Percentiles rank a stretch among this genome's conserved stretches.
These are phyloP conservation scores for Gymnobelideus leadbeateri DNA, from an alignment of 2,113 vertebrate genomes.

Conservation along the genomic window DNA sequence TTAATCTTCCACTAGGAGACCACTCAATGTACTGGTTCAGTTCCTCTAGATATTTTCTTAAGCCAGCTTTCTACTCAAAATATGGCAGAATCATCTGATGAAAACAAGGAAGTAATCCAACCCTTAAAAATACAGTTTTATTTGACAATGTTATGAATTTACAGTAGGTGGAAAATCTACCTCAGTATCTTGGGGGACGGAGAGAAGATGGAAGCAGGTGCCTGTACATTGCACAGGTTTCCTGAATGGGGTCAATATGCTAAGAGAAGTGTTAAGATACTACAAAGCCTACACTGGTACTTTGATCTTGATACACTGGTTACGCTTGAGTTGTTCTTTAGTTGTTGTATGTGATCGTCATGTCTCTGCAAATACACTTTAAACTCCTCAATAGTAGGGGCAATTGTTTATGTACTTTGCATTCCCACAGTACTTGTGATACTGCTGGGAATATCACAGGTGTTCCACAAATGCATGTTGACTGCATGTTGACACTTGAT, in stretches of 20 bases:
- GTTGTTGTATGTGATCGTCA: background rate
- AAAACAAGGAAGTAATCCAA: background rate
- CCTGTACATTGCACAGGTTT: background rate
- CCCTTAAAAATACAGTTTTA: background rate
- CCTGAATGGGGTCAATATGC: background rate
- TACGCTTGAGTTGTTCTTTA: background rate
- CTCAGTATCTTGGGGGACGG: background rate
- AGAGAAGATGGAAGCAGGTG: background rate
- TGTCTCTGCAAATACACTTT: background rate
- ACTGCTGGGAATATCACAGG: background rate
- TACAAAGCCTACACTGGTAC: background rate
- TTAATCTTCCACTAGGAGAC: background rate
- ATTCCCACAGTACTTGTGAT: background rate
- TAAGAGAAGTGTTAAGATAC: too few relatives aligned
- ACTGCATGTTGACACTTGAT: background rate
- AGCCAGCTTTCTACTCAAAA: background rate
- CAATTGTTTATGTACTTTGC: background rate
- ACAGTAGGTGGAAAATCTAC: background rate
- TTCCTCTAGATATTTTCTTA: background rate
- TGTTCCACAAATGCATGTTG: background rate
- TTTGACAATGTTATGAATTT: background rate
- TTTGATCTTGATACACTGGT: background rate
- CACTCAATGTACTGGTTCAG: background rate
- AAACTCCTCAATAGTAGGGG: background rate
- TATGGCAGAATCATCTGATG: background rate